phyloP scores from a whole-genome alignment of 2,797 vertebrate genomes.

The Hozukius guyotensis region DNA sequence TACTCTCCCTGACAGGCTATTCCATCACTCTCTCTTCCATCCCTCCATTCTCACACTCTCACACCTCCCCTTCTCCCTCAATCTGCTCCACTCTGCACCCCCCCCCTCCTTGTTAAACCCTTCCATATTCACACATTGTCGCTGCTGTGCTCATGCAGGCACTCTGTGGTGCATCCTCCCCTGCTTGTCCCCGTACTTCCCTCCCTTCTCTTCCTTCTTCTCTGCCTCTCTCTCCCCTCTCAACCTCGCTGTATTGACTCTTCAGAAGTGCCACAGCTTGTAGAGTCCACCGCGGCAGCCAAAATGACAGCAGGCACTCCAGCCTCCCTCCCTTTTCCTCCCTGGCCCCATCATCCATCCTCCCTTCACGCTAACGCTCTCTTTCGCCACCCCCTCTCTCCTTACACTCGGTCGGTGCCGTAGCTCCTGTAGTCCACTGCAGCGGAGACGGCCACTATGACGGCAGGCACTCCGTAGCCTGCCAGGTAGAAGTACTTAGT shows the following conservation, averaged over 20 bases:
- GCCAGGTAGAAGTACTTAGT: slow-evolving; percentile 98
- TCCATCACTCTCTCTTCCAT: slow-evolving; percentile 19
- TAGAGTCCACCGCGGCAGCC: slow-evolving; percentile 59
- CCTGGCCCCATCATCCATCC: slow-evolving; percentile 35
- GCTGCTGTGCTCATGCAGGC: slow-evolving; percentile 51
- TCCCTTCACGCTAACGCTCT: slow-evolving; percentile 18
- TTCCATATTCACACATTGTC: slow-evolving; percentile 72
- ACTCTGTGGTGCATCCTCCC: slow-evolving; percentile 50
- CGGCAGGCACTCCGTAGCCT: slow-evolving; percentile 95
- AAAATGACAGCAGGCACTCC: slow-evolving; percentile 74
- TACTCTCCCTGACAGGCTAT: slow-evolving; percentile 32
- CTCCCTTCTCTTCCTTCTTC: slow-evolving; percentile 23
- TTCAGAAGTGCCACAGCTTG: slow-evolving; percentile 71
- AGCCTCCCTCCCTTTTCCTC: slow-evolving; percentile 28
- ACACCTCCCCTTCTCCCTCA: slow-evolving; percentile 39
- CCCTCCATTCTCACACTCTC: slow-evolving; percentile 38
- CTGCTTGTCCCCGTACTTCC: slow-evolving; percentile 31
- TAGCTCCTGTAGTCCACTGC: slow-evolving; percentile 98
- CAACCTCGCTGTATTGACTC: slow-evolving; percentile 65
- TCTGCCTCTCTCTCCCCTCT: slow-evolving; percentile 45
- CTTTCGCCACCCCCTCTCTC: slow-evolving; percentile 42
- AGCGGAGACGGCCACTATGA: slow-evolving; percentile 96
- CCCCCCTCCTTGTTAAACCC: slow-evolving; percentile 49
- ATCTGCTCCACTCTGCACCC: slow-evolving; percentile 27
- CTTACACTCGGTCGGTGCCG: slow-evolving; percentile 98